phyloP scores from a whole-genome alignment of 2,113 vertebrate genomes.

The Dipodomys stephensi region DNA sequence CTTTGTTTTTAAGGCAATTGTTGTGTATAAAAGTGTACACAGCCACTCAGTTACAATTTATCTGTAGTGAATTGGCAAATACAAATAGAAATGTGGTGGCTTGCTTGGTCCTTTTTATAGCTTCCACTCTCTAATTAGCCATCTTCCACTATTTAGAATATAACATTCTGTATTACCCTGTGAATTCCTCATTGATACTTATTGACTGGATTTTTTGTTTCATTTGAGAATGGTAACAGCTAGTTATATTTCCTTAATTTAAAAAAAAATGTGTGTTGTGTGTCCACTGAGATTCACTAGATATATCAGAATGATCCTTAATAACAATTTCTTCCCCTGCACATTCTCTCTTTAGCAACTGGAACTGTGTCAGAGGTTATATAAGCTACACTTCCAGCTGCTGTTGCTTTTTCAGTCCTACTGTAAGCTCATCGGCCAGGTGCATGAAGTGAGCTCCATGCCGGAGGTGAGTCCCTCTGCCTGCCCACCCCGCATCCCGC shows the following conservation, averaged over 20 bases:
- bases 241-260: conserved; percentile 20
- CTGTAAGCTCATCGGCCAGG: conserved; percentile 98
- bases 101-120: not conserved
- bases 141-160: not conserved
- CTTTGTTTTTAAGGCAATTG: conserved; percentile 29
- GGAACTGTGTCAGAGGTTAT: conserved; percentile 98
- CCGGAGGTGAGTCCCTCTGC: conserved; percentile 93
- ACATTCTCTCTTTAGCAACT: conserved; percentile 91
- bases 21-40: conserved; percentile 44
- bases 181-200: conserved; percentile 17
- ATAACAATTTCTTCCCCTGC: conserved; percentile 75
- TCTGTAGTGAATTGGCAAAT: conserved; percentile 1
- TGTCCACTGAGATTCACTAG: conserved; percentile 44
- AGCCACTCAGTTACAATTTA: not conserved
- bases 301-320: conserved; percentile 52
- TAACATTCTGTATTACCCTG: not conserved
- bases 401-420: conserved; percentile 99
- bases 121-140: not conserved
- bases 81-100: not conserved
- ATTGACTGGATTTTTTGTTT: conserved; percentile 38
- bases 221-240: conserved; percentile 12
- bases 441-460: conserved; percentile 96
- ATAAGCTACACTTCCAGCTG: conserved; percentile 99
- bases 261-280: not conserved
- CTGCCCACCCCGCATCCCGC: not conserved